Evolutionary conservation across 2,797 vertebrate genomes (phyloP).

Genomic region (Lutjanus campechanus): DNA sequence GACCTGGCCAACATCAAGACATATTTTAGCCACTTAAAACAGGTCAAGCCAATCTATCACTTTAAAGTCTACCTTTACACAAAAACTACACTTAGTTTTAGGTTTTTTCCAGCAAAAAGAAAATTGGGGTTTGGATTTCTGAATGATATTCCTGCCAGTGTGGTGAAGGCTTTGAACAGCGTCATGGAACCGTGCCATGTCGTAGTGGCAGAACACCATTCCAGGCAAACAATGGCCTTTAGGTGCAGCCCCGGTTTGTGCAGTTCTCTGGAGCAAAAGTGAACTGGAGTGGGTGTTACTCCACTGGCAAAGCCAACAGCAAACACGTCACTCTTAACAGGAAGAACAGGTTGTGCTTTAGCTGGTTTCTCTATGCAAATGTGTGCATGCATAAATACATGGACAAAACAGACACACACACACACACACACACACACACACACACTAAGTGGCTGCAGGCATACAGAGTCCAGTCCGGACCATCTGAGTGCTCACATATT

Average conservation of each 20-base stretch:
- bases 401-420: conserved; percentile 35
- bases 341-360: conserved; percentile 74
- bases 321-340: conserved; percentile 61
- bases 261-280: conserved; percentile 49
- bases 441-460: conserved; percentile 3
- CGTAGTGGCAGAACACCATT: conserved; percentile 4
- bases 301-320: conserved; percentile 44
- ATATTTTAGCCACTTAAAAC: too few relatives aligned
- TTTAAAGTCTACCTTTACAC: background rate
- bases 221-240: conserved; percentile 48
- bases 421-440: conserved; percentile 3
- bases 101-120: conserved; percentile 4
- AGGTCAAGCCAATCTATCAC: too few relatives aligned
- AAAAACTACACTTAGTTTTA: background rate
- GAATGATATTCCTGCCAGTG: background rate
- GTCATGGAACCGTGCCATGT: conserved; percentile 6
- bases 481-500: conserved; percentile 38
- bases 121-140: background rate
- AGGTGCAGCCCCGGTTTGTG: conserved; percentile 23
- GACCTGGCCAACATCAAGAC: too few relatives aligned
- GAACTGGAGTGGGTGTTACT: conserved; percentile 50
- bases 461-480: background rate
- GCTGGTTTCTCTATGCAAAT: conserved; percentile 61
- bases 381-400: conserved; percentile 17
- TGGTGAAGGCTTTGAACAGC: background rate